phyloP scores from a whole-genome alignment of 2,797 vertebrate genomes.

The Liasis olivaceus region DNA sequence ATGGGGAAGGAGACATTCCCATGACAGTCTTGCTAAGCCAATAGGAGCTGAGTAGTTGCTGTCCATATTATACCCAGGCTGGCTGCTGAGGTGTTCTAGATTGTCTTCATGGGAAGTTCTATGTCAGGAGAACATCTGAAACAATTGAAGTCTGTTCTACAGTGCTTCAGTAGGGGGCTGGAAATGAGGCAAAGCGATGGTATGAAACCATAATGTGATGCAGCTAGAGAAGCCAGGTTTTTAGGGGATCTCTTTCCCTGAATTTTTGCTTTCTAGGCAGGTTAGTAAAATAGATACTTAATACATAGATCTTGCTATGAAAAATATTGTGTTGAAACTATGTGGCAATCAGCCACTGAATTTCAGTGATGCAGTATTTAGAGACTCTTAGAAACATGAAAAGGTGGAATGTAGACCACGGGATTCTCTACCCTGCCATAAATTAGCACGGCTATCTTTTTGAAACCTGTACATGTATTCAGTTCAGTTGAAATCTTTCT shows the following conservation, averaged over 20 bases:
- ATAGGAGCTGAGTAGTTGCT: neutral
- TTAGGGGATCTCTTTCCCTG: neutral
- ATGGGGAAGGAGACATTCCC: neutral
- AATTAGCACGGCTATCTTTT: neutral
- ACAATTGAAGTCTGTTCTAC: neutral
- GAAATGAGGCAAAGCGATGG: neutral
- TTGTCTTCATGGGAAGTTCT: neutral
- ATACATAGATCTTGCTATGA: neutral
- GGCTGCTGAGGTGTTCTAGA: neutral
- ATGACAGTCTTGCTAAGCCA: neutral
- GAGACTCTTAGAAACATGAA: neutral
- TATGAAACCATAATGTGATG: neutral
- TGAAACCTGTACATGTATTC: neutral
- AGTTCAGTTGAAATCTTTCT: neutral
- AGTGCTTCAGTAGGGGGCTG: neutral
- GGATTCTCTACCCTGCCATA: neutral
- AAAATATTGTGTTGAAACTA: neutral
- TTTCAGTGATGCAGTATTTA: neutral
- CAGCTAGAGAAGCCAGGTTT: neutral
- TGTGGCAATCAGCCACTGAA: neutral
- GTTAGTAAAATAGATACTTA: neutral
- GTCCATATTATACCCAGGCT: neutral
- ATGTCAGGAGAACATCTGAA: neutral
- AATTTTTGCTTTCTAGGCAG: neutral
- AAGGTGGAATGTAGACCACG: neutral